Conservation (phyloP, 2,888 invertebrate genomes). For the Eupithecia subumbrata region DNA sequence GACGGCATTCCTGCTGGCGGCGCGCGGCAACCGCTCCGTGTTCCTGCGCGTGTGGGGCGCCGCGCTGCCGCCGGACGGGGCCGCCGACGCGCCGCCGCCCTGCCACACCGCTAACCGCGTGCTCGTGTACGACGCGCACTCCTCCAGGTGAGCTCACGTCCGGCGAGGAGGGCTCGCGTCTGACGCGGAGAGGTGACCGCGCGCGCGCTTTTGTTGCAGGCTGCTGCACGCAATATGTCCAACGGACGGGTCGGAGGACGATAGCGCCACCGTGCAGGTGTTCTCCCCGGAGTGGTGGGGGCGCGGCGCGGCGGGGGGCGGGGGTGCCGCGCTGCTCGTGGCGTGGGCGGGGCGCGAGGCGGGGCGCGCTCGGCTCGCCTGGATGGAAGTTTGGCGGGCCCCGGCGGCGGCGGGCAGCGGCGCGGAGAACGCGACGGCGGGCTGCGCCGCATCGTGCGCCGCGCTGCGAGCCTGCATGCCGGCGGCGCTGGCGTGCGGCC, state of each 20-base stretch:
- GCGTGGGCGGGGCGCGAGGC: slow-evolving; percentile 93
- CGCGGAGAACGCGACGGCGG: slow-evolving; percentile 57
- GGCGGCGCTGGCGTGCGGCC: slow-evolving; percentile 89
- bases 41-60: slow-evolving; percentile 93
- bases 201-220: slow-evolving; percentile 14
- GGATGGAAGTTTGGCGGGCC: slow-evolving; percentile 83
- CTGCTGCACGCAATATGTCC: slow-evolving; percentile 89
- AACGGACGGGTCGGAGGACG: slow-evolving; percentile 78
- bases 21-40: slow-evolving; percentile 90
- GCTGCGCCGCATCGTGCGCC: slow-evolving; percentile 82
- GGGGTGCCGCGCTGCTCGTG: slow-evolving; percentile 90
- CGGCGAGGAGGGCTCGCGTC: not conserved
- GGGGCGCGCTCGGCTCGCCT: slow-evolving; percentile 91
- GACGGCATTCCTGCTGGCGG: slow-evolving; percentile 91
- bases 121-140: slow-evolving; percentile 91
- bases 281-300: slow-evolving; percentile 91
- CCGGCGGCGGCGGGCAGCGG: slow-evolving; percentile 42
- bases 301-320: slow-evolving; percentile 71
- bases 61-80: slow-evolving; percentile 87
- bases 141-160: slow-evolving; percentile 67
- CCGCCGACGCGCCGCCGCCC: slow-evolving; percentile 85
- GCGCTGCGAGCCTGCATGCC: slow-evolving; percentile 91
- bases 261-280: slow-evolving; percentile 88
- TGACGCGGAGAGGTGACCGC: not conserved
- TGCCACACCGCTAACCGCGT: slow-evolving; percentile 92